A percentile compares a stretch with the other conserved stretches of the same genome.
Evolutionary conservation across 2,888 invertebrate genomes (phyloP).

Genomic region (Mimumesa dahlbomi): DNA sequence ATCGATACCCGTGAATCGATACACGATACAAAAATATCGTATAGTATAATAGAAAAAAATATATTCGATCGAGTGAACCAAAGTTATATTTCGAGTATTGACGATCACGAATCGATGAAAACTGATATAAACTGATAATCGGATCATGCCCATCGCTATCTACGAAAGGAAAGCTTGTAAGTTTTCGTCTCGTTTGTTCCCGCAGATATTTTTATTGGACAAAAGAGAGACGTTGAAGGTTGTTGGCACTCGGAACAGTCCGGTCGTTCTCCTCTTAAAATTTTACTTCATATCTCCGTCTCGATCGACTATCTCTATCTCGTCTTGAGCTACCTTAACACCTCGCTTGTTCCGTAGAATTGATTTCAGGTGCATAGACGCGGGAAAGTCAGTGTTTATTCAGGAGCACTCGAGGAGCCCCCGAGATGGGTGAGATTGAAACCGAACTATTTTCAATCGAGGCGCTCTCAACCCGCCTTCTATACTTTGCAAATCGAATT

Average conservation of each 20-base stretch:
- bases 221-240: constrained; percentile 4
- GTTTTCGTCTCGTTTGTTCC: neutral
- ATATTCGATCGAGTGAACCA: too few species aligned
- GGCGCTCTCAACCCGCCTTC: constrained; percentile 41
- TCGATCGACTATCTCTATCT: constrained; percentile 6
- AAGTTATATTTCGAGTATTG: too few species aligned
- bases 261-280: constrained; percentile 27
- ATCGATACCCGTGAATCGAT: too few species aligned
- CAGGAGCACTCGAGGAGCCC: constrained; percentile 60
- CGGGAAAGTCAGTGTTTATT: constrained; percentile 74
- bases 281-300: constrained; percentile 28
- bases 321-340: constrained; percentile 63
- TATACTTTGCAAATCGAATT: constrained; percentile 72
- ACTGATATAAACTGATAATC: too few species aligned
- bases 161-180: too few species aligned
- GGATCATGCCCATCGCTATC: too few species aligned
- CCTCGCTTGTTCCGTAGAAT: constrained; percentile 66
- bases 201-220: constrained; percentile 34
- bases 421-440: constrained; percentile 70
- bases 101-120: too few species aligned
- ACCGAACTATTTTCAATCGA: constrained; percentile 72
- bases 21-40: too few species aligned
- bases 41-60: too few species aligned
- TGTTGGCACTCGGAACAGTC: constrained; percentile 2
- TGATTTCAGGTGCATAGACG: constrained; percentile 62